Evolutionary conservation across 2,113 vertebrate species (phyloP).

Genomic region (Rhinolophus ferrumequinum): DNA sequence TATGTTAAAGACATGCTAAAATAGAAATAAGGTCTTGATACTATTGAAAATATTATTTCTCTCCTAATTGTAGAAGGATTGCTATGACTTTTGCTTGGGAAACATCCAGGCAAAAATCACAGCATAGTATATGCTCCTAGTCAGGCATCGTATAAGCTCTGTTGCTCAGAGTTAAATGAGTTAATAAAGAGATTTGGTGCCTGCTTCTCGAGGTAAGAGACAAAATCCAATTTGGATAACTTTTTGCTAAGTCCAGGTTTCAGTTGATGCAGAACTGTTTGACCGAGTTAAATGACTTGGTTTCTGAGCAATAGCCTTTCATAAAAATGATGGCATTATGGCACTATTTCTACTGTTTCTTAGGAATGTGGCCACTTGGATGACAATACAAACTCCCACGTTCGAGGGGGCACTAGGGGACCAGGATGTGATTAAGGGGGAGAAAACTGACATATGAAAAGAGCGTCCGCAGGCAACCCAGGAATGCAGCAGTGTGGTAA

Average conservation of each 20-base stretch:
- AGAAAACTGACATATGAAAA: neutral
- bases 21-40: slow-evolving; percentile 28
- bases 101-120: too few relatives aligned
- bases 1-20: slow-evolving; percentile 17
- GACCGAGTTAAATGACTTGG: neutral
- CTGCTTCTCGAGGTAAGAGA: neutral
- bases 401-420: neutral
- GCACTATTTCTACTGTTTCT: neutral
- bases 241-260: neutral
- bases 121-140: too few relatives aligned
- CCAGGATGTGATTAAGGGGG: neutral
- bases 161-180: neutral
- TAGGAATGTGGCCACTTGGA: neutral
- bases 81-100: neutral
- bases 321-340: neutral
- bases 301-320: neutral
- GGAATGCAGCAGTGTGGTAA: neutral
- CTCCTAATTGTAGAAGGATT: slow-evolving; percentile 37
- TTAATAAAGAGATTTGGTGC: neutral
- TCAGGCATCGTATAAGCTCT: too few relatives aligned
- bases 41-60: neutral
- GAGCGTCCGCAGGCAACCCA: neutral
- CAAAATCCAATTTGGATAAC: neutral
- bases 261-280: neutral
- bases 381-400: neutral